Percentiles rank a stretch among this genome's conserved stretches.
phyloP scores from a whole-genome alignment of 1,140 invertebrate species.

The Drosophila ironensis region DNA sequence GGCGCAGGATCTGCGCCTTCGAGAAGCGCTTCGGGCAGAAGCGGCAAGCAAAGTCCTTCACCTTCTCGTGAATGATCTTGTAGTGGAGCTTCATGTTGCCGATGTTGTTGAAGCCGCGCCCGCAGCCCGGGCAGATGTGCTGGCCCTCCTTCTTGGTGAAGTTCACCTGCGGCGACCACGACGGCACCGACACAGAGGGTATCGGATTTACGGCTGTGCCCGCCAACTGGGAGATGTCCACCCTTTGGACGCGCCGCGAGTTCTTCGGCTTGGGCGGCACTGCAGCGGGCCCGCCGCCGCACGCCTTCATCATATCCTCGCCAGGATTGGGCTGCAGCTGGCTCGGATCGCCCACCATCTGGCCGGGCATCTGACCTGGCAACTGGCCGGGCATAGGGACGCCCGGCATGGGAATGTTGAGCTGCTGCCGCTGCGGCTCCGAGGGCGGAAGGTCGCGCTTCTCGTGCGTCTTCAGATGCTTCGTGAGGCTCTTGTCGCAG shows the following conservation, averaged over 20 bases:
- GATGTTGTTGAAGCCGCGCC: slow-evolving; percentile 75
- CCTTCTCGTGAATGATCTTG: slow-evolving; percentile 79
- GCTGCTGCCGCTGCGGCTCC: slow-evolving; percentile 52
- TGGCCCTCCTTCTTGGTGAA: slow-evolving; percentile 79
- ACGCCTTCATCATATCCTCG: slow-evolving; percentile 67
- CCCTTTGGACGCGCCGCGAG: slow-evolving; percentile 68
- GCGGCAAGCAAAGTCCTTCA: slow-evolving; percentile 77
- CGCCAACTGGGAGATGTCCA: slow-evolving; percentile 71
- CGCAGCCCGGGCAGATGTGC: slow-evolving; percentile 76
- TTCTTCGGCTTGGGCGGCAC: slow-evolving; percentile 56
- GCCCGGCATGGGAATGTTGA: slow-evolving; percentile 63
- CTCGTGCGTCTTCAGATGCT: slow-evolving; percentile 78
- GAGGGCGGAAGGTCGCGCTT: slow-evolving; percentile 69
- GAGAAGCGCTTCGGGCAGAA: slow-evolving; percentile 78
- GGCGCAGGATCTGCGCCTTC: slow-evolving; percentile 77
- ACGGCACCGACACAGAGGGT: slow-evolving; percentile 73
- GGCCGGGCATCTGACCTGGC: slow-evolving; percentile 28
- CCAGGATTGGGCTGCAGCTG: slow-evolving; percentile 38
- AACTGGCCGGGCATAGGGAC: too few species aligned
- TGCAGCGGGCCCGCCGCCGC: slow-evolving; percentile 59
- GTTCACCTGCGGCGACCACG: slow-evolving; percentile 77
- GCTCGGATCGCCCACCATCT: slow-evolving; percentile 34
- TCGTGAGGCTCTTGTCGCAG: slow-evolving; percentile 73
- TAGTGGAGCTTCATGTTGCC: slow-evolving; percentile 79
- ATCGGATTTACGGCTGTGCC: slow-evolving; percentile 77